Base-by-base conservation (phyloP, 2,797 vertebrate genomes). In the Tarsius wallacei region DNA sequence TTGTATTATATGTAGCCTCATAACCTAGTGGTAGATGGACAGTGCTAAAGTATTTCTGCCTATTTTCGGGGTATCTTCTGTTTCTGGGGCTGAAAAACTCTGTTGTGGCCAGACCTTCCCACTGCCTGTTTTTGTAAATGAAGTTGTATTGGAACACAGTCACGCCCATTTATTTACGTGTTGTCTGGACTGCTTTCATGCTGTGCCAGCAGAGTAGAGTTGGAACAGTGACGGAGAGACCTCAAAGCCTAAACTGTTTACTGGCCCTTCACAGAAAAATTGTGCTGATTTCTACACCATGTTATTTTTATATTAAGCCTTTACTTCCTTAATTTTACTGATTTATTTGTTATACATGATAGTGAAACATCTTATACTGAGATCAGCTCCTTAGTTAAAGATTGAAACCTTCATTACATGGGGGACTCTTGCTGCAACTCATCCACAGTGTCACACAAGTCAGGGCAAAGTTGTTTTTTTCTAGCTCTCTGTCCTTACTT, bases 291-390 rank as follows among this genome's bases (percentile, higher is more conserved):
- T 4, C 64, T 66, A 36, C 36, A 49, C 42, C 66, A 7, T 70
- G 70, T 94, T 87, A 68, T 81, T 82, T 91, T 90, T 94, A 26
- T n/a, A 66, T 49, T 49, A 93, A 89, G 66, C 57, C 8, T 22
- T 81, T 87, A 57, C 36, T 77, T 90, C 55, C 53, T 92, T 74
- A 17, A n/a, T 55, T 71, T 77, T 95, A 26, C 22, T 85, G 66
- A 87, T 83, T 91, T 68, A n/a, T 91, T 95, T 31, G 10, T 73
- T 84, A n/a, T 47, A 33, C 5, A 5, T 33, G 51, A 13, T 47
- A 49, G 49, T 28, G 11, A 83, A 71, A 21, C 33, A 33, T 68
- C 64, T 26, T 66, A 49, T 28, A 4, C 1, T 85, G n/a, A 94
- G 33, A 19, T 59, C 19, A 6, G 33, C 24, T 93, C 47, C 51